A percentile compares a stretch with the other conserved stretches of the same genome.
Conservation (phyloP, 2,113 vertebrate species). For the Addax nasomaculatus region DNA sequence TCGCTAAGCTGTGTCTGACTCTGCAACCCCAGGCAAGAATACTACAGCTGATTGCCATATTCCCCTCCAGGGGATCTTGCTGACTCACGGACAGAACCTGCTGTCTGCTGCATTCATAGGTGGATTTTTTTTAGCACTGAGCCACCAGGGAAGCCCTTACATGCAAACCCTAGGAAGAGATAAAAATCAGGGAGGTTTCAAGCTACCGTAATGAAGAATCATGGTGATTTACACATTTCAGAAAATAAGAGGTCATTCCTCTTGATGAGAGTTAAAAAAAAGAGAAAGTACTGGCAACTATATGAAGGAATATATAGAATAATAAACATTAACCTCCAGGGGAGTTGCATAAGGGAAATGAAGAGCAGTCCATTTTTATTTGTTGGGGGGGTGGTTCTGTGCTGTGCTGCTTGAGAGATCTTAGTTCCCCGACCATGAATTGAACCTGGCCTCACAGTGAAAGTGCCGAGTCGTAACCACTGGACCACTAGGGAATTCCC, state of each 20-base stretch:
- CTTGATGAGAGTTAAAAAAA: not conserved
- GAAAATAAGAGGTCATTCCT: not conserved
- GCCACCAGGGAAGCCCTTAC: not conserved
- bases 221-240: not conserved
- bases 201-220: not conserved
- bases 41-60: not conserved
- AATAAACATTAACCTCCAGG: not conserved
- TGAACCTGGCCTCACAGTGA: not conserved
- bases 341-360: not conserved
- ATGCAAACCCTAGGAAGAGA: not conserved
- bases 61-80: not conserved
- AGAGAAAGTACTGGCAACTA: not conserved
- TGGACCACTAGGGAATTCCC: not conserved
- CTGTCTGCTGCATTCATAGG: not conserved
- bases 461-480: not conserved
- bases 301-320: not conserved
- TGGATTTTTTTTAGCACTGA: not conserved
- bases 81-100: not conserved
- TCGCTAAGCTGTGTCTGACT: not conserved
- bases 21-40: not conserved
- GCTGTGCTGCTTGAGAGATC: not conserved
- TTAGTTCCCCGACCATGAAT: not conserved
- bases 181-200: not conserved
- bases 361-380: not conserved
- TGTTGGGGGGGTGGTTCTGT: accelerated